These are phyloP conservation scores for Drosophila borealis DNA, from an alignment of 2,888 invertebrate species.

Conservation along the genomic window DNA sequence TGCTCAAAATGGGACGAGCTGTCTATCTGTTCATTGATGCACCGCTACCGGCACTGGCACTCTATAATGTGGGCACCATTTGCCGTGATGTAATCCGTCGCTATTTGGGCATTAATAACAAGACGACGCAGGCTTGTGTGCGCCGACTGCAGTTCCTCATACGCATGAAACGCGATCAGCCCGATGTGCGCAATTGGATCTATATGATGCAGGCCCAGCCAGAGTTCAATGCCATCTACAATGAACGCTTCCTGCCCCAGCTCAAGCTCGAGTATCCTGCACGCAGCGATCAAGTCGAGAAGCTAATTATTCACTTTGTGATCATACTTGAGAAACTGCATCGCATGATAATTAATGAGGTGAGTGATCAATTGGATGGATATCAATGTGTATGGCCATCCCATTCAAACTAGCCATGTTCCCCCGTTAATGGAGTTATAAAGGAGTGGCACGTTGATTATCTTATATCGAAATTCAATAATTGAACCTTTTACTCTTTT, in stretches of 20 bases:
- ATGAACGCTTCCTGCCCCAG: slow-evolving; percentile 82
- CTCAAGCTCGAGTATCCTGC: slow-evolving; percentile 78
- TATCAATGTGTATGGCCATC: not conserved
- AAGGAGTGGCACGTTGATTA: no score
- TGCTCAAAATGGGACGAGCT: slow-evolving; percentile 89
- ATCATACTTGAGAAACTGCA: slow-evolving; percentile 80
- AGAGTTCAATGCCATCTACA: slow-evolving; percentile 85
- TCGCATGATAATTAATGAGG: slow-evolving; percentile 72
- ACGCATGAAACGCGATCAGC: slow-evolving; percentile 86
- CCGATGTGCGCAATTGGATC: slow-evolving; percentile 87
- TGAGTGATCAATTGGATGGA: slow-evolving; percentile 21
- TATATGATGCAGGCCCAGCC: slow-evolving; percentile 88
- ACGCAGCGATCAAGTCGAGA: slow-evolving; percentile 75
- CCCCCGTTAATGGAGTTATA: no score
- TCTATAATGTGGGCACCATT: slow-evolving; percentile 83
- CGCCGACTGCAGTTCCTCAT: slow-evolving; percentile 88
- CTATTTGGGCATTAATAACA: slow-evolving; percentile 86
- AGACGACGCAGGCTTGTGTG: slow-evolving; percentile 89
- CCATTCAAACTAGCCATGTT: not conserved
- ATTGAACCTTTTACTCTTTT: not conserved
- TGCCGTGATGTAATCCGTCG: slow-evolving; percentile 87
- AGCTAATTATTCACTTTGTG: slow-evolving; percentile 82
- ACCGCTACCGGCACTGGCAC: slow-evolving; percentile 83
- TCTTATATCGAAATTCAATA: no score
- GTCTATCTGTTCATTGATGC: slow-evolving; percentile 86